Conservation (phyloP, 2,888 invertebrate genomes). For the Scotopteryx bipunctaria region DNA sequence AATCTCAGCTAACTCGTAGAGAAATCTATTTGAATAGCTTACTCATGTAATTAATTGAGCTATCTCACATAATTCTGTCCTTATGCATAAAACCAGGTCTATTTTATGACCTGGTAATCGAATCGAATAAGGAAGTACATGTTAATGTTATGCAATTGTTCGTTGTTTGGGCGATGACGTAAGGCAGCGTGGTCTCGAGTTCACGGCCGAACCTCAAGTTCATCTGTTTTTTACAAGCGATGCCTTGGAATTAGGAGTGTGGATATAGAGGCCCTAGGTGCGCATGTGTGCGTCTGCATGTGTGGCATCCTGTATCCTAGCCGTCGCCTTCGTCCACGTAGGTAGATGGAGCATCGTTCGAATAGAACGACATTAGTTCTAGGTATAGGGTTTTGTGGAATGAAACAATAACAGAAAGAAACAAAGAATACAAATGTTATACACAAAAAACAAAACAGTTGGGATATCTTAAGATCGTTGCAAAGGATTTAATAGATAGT, state of each 20-base stretch:
- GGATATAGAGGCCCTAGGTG: constrained; percentile 37
- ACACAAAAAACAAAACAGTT: too few species aligned
- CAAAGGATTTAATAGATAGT: too few species aligned
- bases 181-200: constrained; percentile 53
- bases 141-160: constrained; percentile 75
- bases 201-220: constrained; percentile 70
- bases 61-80: too few species aligned
- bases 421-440: too few species aligned
- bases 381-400: not conserved
- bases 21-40: too few species aligned
- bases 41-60: too few species aligned
- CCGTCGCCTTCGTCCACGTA: not conserved
- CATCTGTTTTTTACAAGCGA: constrained; percentile 51
- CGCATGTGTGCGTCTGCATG: constrained; percentile 33
- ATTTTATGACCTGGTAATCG: constrained; percentile 25
- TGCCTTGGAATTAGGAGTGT: constrained; percentile 37
- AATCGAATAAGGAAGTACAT: constrained; percentile 40
- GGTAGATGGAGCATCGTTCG: not conserved
- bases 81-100: not conserved
- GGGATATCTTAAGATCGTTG: too few species aligned
- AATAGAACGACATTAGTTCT: not conserved
- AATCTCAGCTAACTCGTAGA: too few species aligned
- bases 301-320: constrained; percentile 22
- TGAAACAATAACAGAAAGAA: too few species aligned
- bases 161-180: constrained; percentile 69